Percentiles rank a stretch among this genome's conserved stretches.
phyloP scores from a whole-genome alignment of 35 echinoderm and acorn worm species.

The Lytechinus pictus region DNA sequence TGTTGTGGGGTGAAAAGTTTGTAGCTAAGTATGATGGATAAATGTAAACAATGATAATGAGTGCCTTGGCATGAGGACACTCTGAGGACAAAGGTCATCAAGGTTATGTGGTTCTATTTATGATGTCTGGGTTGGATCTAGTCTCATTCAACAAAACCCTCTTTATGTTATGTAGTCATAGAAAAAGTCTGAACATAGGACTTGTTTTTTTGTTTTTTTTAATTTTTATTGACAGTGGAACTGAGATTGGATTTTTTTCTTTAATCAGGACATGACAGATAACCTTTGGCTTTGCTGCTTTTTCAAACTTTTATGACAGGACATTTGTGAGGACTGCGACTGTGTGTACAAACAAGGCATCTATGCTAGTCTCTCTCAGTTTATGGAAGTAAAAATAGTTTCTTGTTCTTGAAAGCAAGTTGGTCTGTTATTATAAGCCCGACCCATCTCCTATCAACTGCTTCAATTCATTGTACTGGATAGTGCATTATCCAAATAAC shows the following conservation, averaged over 20 bases:
- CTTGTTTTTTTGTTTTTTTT: neutral
- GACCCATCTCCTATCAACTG: neutral
- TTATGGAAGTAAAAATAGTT: neutral
- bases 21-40: neutral
- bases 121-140: neutral
- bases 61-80: neutral
- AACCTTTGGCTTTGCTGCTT: neutral
- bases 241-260: too few species aligned
- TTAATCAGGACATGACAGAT: neutral
- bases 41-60: neutral
- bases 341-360: neutral
- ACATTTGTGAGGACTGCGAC: neutral
- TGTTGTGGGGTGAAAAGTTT: neutral
- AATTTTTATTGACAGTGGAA: neutral
- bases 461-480: neutral
- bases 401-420: neutral
- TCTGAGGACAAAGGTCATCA: neutral
- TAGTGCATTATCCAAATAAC: slow-evolving; percentile 5
- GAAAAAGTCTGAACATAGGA: too few species aligned
- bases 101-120: neutral
- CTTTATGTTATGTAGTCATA: neutral
- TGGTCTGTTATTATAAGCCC: neutral
- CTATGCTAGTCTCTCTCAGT: neutral
- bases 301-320: neutral
- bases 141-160: neutral